phyloP scores from a whole-genome alignment of 2,113 vertebrate species.

The Tautogolabrus adspersus region DNA sequence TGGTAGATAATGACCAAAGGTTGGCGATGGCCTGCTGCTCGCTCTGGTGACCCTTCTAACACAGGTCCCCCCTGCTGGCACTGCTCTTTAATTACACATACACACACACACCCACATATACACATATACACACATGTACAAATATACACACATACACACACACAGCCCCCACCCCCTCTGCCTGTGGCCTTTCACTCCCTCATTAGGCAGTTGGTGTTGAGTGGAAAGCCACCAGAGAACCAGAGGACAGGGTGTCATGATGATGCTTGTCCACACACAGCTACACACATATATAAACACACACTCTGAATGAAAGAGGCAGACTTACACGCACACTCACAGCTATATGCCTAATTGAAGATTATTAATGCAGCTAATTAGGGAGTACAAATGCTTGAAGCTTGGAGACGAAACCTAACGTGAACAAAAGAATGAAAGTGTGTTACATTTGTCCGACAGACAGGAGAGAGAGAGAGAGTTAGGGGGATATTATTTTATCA shows the following conservation, averaged over 20 bases:
- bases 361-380: conserved; percentile 77
- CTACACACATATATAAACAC: conserved; percentile 1
- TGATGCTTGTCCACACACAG: conserved; percentile 14
- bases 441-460: conserved; percentile 10
- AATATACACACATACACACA: conserved; percentile 43
- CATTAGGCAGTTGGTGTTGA: conserved; percentile 77
- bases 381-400: conserved; percentile 57
- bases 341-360: conserved; percentile 68
- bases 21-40: conserved; percentile 76
- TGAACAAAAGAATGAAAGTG: conserved; percentile 49
- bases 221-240: conserved; percentile 64
- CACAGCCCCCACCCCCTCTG: conserved; percentile 45
- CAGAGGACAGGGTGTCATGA: conserved; percentile 59
- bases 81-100: conserved; percentile 77
- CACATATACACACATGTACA: conserved; percentile 10
- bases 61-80: conserved; percentile 70
- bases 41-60: conserved; percentile 76
- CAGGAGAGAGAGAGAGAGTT: neutral
- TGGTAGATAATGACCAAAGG: conserved; percentile 77
- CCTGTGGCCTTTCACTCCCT: conserved; percentile 77
- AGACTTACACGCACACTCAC: conserved; percentile 32
- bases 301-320: conserved; percentile 44
- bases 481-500: conserved; percentile 30
- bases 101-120: conserved; percentile 35
- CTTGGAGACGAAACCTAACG: conserved; percentile 48